phyloP scores from a whole-genome alignment of 2,888 invertebrate species.

The Netelia inedita region DNA sequence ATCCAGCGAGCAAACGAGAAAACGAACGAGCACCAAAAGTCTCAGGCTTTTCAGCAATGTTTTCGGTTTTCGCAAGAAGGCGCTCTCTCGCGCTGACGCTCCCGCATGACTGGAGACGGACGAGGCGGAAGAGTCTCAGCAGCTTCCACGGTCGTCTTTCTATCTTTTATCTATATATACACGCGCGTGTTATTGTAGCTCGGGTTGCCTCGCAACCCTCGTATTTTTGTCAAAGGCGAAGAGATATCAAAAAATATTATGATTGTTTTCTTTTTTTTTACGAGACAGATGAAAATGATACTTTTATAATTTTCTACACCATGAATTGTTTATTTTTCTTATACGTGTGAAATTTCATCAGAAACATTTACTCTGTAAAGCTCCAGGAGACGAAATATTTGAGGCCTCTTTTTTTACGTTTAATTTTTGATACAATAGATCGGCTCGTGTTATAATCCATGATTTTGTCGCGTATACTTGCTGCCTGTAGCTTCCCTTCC shows the following conservation, averaged over 20 bases:
- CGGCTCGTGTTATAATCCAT: background rate
- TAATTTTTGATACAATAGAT: no score
- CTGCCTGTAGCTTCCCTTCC: slow-evolving; percentile 37
- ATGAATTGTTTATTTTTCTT: no score
- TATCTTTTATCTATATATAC: slow-evolving; percentile 2
- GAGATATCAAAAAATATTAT: background rate
- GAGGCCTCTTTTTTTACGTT: no score
- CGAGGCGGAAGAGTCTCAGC: slow-evolving; percentile 65
- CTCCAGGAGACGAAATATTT: no score
- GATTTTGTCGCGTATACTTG: background rate
- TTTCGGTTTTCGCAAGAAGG: slow-evolving; percentile 63
- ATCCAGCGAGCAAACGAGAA: slow-evolving; percentile 38
- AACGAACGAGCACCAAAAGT: slow-evolving; percentile 53
- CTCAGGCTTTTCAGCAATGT: slow-evolving; percentile 54
- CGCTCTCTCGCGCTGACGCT: slow-evolving; percentile 36
- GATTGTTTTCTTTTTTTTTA: background rate
- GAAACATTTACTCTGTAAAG: no score
- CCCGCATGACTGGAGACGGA: slow-evolving; percentile 67
- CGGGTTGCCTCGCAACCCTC: background rate
- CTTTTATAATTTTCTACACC: no score
- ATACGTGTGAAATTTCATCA: no score
- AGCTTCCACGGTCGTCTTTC: slow-evolving; percentile 39
- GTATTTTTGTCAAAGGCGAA: background rate
- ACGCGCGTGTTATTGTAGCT: background rate
- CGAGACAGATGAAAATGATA: background rate